phyloP scores from a whole-genome alignment of 2,113 vertebrate genomes.

The Columba livia region DNA sequence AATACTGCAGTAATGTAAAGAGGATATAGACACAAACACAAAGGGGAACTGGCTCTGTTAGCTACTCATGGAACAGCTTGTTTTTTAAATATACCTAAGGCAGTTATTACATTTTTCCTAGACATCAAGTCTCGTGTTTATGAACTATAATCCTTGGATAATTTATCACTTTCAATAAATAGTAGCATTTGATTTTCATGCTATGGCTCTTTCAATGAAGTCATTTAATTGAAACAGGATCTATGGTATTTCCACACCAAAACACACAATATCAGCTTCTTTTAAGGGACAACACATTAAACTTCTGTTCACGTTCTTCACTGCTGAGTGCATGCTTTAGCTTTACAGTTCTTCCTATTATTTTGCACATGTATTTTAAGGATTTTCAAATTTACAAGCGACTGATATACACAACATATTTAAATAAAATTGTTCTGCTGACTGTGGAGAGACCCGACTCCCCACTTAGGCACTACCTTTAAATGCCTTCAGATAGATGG shows the following conservation, averaged over 20 bases:
- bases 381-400: background rate
- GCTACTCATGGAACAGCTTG: background rate
- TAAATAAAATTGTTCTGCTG: background rate
- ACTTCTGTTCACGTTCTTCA: background rate
- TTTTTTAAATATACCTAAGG: background rate
- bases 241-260: background rate
- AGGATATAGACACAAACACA: background rate
- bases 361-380: background rate
- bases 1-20: background rate
- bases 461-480: background rate
- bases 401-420: background rate
- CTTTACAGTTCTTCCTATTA: background rate
- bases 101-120: background rate
- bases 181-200: background rate
- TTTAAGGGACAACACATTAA: background rate
- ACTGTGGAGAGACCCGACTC: background rate
- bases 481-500: background rate
- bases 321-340: fast-evolving
- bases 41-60: background rate
- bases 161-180: slow-evolving; percentile 54
- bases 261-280: background rate
- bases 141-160: slow-evolving; percentile 10
- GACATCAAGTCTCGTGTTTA: background rate
- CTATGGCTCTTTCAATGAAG: slow-evolving; percentile 5
- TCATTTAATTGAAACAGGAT: background rate